Evolutionary conservation across 2,888 invertebrate genomes (phyloP).

Genomic region (Leptogaster cylindrica): DNA sequence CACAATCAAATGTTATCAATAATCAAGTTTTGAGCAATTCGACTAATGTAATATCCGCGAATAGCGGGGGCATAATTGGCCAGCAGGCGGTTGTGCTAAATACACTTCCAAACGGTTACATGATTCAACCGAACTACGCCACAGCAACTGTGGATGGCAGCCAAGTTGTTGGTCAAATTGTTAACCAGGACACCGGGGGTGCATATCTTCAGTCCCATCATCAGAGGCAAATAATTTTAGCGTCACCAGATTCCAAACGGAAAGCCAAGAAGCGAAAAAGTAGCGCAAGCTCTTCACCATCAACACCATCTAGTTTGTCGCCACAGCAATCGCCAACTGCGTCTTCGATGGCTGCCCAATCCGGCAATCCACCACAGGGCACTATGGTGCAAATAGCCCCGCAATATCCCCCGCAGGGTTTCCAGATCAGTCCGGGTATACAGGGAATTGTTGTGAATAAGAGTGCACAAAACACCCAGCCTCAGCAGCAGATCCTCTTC

Average conservation of each 20-base stretch:
- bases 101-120: conserved; percentile 77
- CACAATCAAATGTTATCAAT: conserved; percentile 43
- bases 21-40: conserved; percentile 13
- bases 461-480: conserved; percentile 65
- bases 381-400: conserved; percentile 61
- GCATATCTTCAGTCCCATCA: conserved; percentile 53
- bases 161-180: conserved; percentile 69
- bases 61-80: conserved; percentile 65
- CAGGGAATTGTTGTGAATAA: conserved; percentile 72
- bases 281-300: conserved; percentile 54
- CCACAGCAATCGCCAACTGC: conserved; percentile 59
- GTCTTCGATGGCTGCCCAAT: conserved; percentile 66
- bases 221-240: conserved; percentile 58
- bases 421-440: conserved; percentile 78
- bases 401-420: conserved; percentile 75
- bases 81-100: conserved; percentile 83
- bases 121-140: conserved; percentile 72
- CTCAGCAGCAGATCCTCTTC: conserved; percentile 58
- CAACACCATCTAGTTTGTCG: conserved; percentile 55
- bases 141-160: conserved; percentile 79
- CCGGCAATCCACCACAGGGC: conserved; percentile 55
- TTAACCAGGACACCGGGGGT: conserved; percentile 63
- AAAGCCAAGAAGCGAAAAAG: conserved; percentile 77
- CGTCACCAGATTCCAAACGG: conserved; percentile 76
- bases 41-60: conserved; percentile 47